Percentiles rank a stretch among this genome's conserved stretches.
Conservation (phyloP, 2,888 invertebrate genomes). For the Cerastis leucographa region DNA sequence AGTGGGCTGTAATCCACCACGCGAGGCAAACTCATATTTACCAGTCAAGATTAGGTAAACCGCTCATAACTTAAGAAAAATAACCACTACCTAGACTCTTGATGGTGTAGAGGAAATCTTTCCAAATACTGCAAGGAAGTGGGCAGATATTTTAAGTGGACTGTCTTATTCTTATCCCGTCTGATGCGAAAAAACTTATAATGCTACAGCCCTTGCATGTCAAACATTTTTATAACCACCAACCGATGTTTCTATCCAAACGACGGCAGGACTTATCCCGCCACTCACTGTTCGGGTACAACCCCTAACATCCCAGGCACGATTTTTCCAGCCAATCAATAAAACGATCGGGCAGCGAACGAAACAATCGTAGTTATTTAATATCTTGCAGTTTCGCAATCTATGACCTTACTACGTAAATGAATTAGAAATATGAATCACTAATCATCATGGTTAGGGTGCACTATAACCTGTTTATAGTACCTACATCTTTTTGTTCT, state of each 20-base stretch:
- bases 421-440: slow-evolving; percentile 66
- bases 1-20: too few relatives aligned
- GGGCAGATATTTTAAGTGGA: background rate
- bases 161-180: background rate
- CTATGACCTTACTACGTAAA: slow-evolving; percentile 66
- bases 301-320: slow-evolving; percentile 77
- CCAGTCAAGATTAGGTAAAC: background rate
- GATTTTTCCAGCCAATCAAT: slow-evolving; percentile 88
- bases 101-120: background rate
- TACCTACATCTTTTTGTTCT: background rate
- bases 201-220: background rate
- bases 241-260: too few relatives aligned
- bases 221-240: background rate
- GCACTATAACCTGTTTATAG: background rate
- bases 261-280: slow-evolving; percentile 46
- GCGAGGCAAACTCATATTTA: too few relatives aligned
- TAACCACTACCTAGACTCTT: background rate
- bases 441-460: slow-evolving; percentile 44
- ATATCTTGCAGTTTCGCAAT: slow-evolving; percentile 65
- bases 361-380: slow-evolving; percentile 81
- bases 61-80: background rate
- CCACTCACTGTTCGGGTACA: slow-evolving; percentile 37
- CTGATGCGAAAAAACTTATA: background rate
- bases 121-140: background rate
- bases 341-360: slow-evolving; percentile 79